Conservation (phyloP, 1,140 invertebrate species). For the Reticulitermes speratus region DNA sequence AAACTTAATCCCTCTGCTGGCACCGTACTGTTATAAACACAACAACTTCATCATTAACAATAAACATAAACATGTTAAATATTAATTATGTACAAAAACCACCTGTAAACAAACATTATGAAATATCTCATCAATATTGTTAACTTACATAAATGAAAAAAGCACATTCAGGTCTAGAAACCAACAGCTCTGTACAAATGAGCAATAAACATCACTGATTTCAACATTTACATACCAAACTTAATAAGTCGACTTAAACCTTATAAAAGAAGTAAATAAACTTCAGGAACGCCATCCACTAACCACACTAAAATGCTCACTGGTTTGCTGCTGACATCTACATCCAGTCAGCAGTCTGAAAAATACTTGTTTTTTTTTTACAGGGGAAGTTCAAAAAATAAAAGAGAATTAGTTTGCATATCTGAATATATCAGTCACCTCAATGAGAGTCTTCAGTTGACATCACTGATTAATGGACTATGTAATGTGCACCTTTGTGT, state of each 20-base stretch:
- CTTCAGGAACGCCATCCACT: slow-evolving; percentile 5
- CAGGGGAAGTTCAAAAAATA: neutral
- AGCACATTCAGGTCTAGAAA: neutral
- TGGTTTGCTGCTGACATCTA: neutral
- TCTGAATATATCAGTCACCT: neutral
- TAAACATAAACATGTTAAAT: neutral
- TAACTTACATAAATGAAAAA: neutral
- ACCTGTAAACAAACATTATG: slow-evolving; percentile 4
- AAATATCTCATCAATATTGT: neutral
- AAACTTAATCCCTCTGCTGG: neutral
- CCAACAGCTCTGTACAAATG: slow-evolving; percentile 11
- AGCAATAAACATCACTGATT: slow-evolving; percentile 13
- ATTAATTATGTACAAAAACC: neutral
- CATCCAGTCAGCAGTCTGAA: neutral
- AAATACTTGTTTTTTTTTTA: neutral
- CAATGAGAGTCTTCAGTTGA: neutral
- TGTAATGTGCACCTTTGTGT: neutral
- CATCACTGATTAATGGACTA: neutral
- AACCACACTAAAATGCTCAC: neutral
- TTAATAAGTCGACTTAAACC: neutral
- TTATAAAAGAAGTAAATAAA: neutral
- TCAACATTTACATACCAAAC: neutral
- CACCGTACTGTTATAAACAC: neutral
- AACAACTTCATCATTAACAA: slow-evolving; percentile 13
- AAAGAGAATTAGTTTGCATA: neutral